phyloP scores from a whole-genome alignment of 2,797 vertebrate genomes.

The Sebastes steindachneri region DNA sequence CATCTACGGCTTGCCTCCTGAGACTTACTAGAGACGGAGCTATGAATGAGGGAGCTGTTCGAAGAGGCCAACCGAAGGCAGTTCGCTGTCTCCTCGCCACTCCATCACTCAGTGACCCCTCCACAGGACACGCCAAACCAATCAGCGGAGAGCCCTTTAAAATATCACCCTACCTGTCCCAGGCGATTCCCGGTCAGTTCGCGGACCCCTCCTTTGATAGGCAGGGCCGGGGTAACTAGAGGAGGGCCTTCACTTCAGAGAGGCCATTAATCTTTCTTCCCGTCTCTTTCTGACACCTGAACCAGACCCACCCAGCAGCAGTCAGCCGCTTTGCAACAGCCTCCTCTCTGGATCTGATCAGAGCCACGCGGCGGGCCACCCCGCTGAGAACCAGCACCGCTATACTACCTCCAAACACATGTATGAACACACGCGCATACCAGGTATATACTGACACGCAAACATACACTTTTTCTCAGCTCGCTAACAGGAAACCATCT shows the following conservation, averaged over 20 bases:
- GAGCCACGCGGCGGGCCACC: conserved; percentile 54
- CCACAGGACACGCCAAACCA: conserved; percentile 64
- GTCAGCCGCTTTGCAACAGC: conserved; percentile 51
- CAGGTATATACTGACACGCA: conserved; percentile 18
- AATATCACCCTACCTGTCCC: conserved; percentile 72
- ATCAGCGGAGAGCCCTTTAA: conserved; percentile 62
- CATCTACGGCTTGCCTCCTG: conserved; percentile 43
- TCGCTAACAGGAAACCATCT: conserved; percentile 75
- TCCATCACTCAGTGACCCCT: conserved; percentile 73
- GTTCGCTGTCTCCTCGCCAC: conserved; percentile 48
- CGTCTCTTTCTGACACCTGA: conserved; percentile 81
- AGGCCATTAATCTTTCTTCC: conserved; percentile 83
- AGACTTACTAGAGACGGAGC: conserved; percentile 40
- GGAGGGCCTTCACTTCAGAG: conserved; percentile 67
- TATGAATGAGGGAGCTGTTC: conserved; percentile 75
- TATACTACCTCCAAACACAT: conserved; percentile 52
- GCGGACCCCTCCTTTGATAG: conserved; percentile 54
- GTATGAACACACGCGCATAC: conserved; percentile 22
- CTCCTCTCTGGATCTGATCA: conserved; percentile 75
- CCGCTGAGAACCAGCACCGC: conserved; percentile 47
- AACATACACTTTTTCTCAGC: conserved; percentile 39
- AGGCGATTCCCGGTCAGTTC: conserved; percentile 61
- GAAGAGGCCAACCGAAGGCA: conserved; percentile 46
- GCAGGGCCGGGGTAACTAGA: conserved; percentile 50
- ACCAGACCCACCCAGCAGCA: conserved; percentile 69